phyloP scores from a whole-genome alignment of 2,888 invertebrate species.

The Conus canariensis region DNA sequence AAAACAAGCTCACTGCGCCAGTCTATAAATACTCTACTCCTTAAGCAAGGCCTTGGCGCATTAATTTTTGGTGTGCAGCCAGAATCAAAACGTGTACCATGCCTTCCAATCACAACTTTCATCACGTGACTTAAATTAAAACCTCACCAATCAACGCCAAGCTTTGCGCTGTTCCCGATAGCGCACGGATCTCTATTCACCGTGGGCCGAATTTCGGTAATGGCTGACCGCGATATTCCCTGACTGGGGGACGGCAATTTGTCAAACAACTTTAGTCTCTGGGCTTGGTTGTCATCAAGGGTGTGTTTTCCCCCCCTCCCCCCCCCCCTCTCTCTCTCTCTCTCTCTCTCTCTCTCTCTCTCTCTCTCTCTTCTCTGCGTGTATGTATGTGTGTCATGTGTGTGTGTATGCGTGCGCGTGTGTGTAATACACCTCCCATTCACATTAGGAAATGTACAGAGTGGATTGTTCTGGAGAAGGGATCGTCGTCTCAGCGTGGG shows the following conservation, averaged over 20 bases:
- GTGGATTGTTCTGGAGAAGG: too few species aligned
- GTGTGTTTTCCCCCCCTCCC: not conserved
- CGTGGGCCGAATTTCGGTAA: not conserved
- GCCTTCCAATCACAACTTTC: too few species aligned
- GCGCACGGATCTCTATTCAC: not conserved
- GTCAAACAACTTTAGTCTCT: not conserved
- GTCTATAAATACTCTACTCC: too few species aligned
- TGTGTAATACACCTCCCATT: not conserved
- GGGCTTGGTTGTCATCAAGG: not conserved
- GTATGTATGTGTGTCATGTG: too few species aligned
- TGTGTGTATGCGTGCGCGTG: too few species aligned
- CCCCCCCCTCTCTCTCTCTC: not conserved
- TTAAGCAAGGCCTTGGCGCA: too few species aligned
- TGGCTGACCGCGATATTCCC: not conserved
- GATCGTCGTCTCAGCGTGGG: not conserved
- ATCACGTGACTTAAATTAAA: too few species aligned
- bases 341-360: not conserved
- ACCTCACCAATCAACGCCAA: too few species aligned
- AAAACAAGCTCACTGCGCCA: too few species aligned
- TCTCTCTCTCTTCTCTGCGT: rapidly evolving
- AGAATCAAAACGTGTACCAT: too few species aligned
- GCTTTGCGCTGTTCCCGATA: not conserved
- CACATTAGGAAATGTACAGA: too few species aligned
- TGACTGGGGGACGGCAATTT: not conserved
- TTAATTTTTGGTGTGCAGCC: too few species aligned